Evolutionary conservation across 2,113 vertebrate genomes (phyloP), one percentile per base, ranked within the genome.

Genomic region (Podocnemis expansa): DNA sequence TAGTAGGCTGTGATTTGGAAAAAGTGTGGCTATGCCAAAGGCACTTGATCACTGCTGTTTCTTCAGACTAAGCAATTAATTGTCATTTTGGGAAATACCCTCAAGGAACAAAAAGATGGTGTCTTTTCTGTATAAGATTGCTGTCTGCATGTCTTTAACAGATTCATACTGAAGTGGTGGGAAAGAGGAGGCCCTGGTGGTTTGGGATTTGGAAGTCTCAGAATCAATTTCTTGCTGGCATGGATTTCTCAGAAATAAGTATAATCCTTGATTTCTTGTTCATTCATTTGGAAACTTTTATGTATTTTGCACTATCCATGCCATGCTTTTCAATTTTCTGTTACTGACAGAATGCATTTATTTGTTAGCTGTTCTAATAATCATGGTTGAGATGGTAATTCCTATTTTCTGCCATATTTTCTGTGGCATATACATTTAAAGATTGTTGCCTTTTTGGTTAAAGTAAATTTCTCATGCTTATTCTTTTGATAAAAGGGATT

Each of bases 191-290:
- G 6, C 1, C 58, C 25, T 85, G 73, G 56, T 80, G 63, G 41
- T 25, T 73, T 80, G 78, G 76, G 82, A 85, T 93, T 93, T 41
- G 84, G 70, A 90, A 12, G 79, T 70, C 90, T 84, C 25, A 21
- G 34, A 67, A 91, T 90, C 25, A 84, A 3, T 88, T 90, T 96
- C 67, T 90, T 2, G 5, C 27, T 87, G 52, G 25, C 93, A 78
- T 70, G 3, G 88, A 89, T 90, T 92, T 38, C n/a, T 34, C 83
- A 16, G 11, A 78, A 67, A 10, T 82, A 67, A 83, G 4, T 0
- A 2, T 83, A 82, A 89, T 82, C 7, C 84, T 31, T 95, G 0
- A 70, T 91, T 92, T 91, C 86, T 85, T 88, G 51, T 94, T 93
- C 93, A 76, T 25, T 84, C 87, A 29, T 2, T 13, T 84, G 52